phyloP scores from a whole-genome alignment of 2,888 invertebrate species.

The Galeruca laticollis region DNA sequence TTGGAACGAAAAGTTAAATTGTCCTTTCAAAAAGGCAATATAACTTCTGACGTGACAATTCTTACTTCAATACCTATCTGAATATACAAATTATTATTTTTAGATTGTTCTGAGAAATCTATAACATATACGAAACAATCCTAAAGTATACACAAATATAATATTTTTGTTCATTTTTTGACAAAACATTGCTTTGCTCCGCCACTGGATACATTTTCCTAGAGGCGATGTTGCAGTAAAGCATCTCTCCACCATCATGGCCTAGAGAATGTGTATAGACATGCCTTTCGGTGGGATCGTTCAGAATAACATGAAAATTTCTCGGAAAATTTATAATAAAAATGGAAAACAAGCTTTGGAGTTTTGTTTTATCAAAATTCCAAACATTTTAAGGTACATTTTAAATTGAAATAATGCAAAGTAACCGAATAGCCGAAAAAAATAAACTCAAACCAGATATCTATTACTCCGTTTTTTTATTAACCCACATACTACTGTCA shows the following conservation, averaged over 20 bases:
- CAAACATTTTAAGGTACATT: neutral
- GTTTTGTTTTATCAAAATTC: conserved; percentile 5
- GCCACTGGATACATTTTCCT: conserved; percentile 3
- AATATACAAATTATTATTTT: no score
- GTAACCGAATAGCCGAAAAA: neutral
- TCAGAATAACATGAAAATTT: conserved; percentile 22
- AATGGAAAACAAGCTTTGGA: conserved; percentile 16
- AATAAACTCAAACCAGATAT: neutral
- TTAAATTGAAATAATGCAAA: neutral
- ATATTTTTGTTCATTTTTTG: neutral
- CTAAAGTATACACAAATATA: no score
- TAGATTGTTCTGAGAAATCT: no score
- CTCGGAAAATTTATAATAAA: conserved; percentile 10
- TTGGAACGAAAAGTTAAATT: no score
- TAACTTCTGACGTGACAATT: no score
- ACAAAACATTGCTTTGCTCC: neutral
- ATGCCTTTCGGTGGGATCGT: conserved; percentile 10
- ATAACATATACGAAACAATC: no score
- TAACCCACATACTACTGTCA: no score
- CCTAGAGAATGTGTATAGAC: conserved; percentile 6
- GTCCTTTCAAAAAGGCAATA: no score
- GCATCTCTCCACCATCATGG: conserved; percentile 20
- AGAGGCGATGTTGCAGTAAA: conserved; percentile 13
- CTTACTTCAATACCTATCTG: no score
- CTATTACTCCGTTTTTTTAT: no score